Evolutionary conservation across 35 echinoderm and acorn worm species (phyloP).

Genomic region (Acanthaster planci): DNA sequence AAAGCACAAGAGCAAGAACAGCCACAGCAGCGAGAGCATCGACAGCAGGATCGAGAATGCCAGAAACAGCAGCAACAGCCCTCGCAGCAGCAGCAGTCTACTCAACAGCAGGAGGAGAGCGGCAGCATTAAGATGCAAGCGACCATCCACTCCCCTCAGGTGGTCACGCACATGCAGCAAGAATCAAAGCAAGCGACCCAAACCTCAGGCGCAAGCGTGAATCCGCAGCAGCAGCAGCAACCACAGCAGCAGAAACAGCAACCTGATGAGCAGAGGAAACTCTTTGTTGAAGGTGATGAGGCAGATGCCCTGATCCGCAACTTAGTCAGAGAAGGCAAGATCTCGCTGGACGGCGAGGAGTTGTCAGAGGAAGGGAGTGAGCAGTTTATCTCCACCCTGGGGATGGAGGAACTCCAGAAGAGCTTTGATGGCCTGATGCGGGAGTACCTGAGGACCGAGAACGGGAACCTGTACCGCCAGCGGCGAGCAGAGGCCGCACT

Average conservation of each 20-base stretch:
- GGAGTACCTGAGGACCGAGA: conserved; percentile 44
- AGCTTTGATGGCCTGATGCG: conserved; percentile 53
- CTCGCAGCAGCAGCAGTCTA: neutral
- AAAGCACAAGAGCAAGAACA: neutral
- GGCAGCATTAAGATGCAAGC: neutral
- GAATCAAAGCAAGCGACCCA: neutral
- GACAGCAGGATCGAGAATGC: neutral
- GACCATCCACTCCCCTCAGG: neutral
- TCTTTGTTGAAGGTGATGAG: neutral
- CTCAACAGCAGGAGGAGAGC: conserved; percentile 2
- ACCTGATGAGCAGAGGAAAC: neutral
- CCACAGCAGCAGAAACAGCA: neutral
- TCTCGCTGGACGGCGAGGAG: neutral
- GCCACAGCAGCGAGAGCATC: no score
- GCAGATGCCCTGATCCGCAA: neutral
- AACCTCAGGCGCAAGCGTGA: neutral
- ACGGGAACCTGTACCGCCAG: conserved; percentile 43
- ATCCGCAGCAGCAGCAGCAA: no score
- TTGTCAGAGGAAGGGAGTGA: neutral
- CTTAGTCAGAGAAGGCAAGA: conserved; percentile 25
- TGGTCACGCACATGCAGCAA: neutral
- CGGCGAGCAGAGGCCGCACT: conserved; percentile 22
- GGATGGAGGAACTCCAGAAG: conserved; percentile 33
- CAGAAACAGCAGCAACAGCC: neutral
- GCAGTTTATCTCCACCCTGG: neutral